Base-by-base conservation (phyloP, 2,888 invertebrate genomes). In the Polyommatus icarus region DNA sequence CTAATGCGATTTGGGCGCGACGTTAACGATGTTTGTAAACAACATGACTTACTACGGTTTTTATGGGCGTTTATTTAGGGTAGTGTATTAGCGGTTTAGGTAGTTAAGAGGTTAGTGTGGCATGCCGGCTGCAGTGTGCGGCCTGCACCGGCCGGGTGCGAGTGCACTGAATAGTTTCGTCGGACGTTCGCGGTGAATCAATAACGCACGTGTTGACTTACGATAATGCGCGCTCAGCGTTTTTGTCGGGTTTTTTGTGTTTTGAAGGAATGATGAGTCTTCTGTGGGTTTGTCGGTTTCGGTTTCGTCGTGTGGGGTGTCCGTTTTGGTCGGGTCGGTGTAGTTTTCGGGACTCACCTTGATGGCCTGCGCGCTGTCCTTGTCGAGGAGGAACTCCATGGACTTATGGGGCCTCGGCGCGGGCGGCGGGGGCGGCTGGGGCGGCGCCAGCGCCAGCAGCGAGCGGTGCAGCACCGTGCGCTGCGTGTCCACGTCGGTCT, bases 381-480 rank as follows among this genome's bases (percentile, higher is more conserved):
- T 98, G 94, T 98, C 98, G 91, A 98, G 96, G 89, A 98, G 96
- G 95, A 98, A 98, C 96, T 98, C 98, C 98, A 98, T 98, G 93
- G 98, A 98, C 94, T 98, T 98, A 95, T 97, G 97, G 77, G 97
- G 97, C 81, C 95, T 87, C 76, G 92, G 90, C 78, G 91, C 84
- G 87, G 94, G 94, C 91, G 67, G 67, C 67, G 29, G 67, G 67
- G 67, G 67, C 89, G 89, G 88, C 89, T 91, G 79, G 93, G 93
- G 93, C 83, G 92, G 93, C 83, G 91, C 95, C 84, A 92, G 94
- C 85, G 91, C 93, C 83, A 93, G 93, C 88, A 94, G 90, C 81
- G 91, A 92, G 84, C 91, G 91, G 89, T 91, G 92, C 89, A 92
- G 92, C 89, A 91, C 94, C 83, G 93, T 93, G 87, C 93, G 91